Percentiles rank a stretch among this genome's conserved stretches.
phyloP scores from a whole-genome alignment of 1,140 invertebrate species.

The Heliconius nattereri region DNA sequence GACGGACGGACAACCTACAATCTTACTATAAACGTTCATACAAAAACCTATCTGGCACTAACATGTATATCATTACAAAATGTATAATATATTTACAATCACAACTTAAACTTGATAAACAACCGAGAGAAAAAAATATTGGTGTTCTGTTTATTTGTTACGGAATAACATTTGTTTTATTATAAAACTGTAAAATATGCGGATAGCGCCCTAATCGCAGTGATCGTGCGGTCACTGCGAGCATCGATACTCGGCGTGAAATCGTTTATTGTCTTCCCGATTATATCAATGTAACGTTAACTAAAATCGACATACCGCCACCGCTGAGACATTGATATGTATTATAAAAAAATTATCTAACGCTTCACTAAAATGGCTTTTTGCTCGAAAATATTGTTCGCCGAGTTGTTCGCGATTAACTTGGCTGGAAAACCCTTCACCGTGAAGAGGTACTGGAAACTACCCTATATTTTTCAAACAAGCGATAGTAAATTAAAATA shows the following conservation, averaged over 20 bases:
- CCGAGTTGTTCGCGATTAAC: conserved; percentile 5
- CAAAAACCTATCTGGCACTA: conserved; percentile 79
- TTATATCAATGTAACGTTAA: conserved; percentile 22
- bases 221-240: not conserved
- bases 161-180: conserved; percentile 11
- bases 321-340: conserved; percentile 44
- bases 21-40: conserved; percentile 70
- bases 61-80: conserved; percentile 80
- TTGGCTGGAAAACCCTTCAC: conserved; percentile 1
- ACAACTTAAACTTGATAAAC: conserved; percentile 79
- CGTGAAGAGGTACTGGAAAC: not conserved
- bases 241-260: conserved; percentile 6
- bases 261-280: conserved; percentile 35
- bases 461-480: conserved; percentile 1
- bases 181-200: conserved; percentile 2
- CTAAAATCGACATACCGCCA: conserved; percentile 31
- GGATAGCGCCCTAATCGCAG: not conserved
- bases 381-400: conserved; percentile 39
- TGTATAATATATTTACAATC: conserved; percentile 80
- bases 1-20: conserved; percentile 24
- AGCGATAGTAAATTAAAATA: conserved; percentile 46
- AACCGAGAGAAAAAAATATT: conserved; percentile 70
- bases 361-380: conserved; percentile 30
- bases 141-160: conserved; percentile 54
- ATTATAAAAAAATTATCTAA: conserved; percentile 45